Evolutionary conservation across 2,113 vertebrate species (phyloP), one percentile per base, ranked within the genome.

Genomic region (Channa maculata): DNA sequence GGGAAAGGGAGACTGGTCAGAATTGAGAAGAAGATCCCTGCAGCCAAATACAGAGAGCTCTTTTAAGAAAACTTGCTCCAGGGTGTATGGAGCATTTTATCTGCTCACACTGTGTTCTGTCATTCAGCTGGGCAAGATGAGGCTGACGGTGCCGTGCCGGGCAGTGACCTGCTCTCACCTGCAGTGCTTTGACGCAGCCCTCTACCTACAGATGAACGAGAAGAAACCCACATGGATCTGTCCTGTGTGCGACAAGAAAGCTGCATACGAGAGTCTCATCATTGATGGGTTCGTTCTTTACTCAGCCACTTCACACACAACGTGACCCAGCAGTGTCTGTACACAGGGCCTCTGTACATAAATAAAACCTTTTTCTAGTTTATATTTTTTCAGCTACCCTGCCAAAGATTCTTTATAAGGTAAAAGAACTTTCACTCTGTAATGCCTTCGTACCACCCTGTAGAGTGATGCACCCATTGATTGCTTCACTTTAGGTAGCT

Each of bases 161-260:
- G 97, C 98, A 1, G 95, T 97, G 59, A 99, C 98, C 55, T 99
- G 98, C 92, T 97, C 96, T 51, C 98, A 99, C 68, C 95, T 99
- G 76, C 98, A 99, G 78, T 99, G 98, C 86, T 99, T 99, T 15
- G 98, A 99, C 69, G 98, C 98, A 50, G 98, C 96, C 59, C 95
- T 99, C 61, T 99, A 99, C 90, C 94, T 99, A 41, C 98, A 99
- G 93, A 99, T 99, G 98, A 99, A 99, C 72, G 98, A 99, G 68
- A 99, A 98, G 93, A 99, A 99, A 48, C 96, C 98, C 38, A 97
- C 96, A 7, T 99, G 98, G 98, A 98, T 99, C 85, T 99, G 98
- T 89, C 98, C 98, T 12, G 98, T 99, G 48, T 99, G 98, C 80
- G 97, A 99, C 90, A 98, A 99, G 92, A 98, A 98, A 84, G 98